Evolutionary conservation across 2,113 vertebrate genomes (phyloP).

Genomic region (Ornithorhynchus anatinus): DNA sequence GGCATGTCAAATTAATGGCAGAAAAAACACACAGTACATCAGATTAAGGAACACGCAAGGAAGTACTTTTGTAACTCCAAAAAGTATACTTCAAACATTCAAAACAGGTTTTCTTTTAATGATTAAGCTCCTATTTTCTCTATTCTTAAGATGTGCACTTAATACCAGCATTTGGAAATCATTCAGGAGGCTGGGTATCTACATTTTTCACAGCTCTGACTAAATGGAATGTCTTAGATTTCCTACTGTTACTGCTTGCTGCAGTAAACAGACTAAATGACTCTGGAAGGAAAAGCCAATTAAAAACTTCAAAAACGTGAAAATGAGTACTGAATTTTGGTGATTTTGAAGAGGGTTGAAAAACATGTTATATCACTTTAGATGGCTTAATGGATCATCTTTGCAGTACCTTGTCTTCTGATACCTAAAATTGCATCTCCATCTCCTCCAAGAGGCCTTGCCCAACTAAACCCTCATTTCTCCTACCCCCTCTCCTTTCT

Average conservation of each 20-base stretch:
- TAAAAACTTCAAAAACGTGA: too few species aligned
- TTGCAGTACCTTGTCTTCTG: too few species aligned
- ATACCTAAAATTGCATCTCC: too few species aligned
- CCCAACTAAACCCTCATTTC: too few species aligned
- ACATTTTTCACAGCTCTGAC: constrained; percentile 33
- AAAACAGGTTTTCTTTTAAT: constrained; percentile 59
- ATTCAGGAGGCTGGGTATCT: constrained; percentile 21
- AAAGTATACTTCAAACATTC: constrained; percentile 44
- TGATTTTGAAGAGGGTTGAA: too few species aligned
- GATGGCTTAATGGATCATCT: too few species aligned
- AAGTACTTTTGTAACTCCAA: constrained; percentile 27
- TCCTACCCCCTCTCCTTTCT: too few species aligned
- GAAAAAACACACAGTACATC: not conserved
- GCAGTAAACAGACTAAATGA: constrained; percentile 5
- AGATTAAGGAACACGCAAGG: constrained; percentile 30
- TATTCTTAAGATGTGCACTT: not conserved
- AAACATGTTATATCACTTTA: too few species aligned
- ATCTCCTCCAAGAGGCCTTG: too few species aligned
- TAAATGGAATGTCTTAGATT: constrained; percentile 31
- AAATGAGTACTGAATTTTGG: too few species aligned
- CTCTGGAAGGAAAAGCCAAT: not conserved
- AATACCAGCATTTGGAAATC: constrained; percentile 37
- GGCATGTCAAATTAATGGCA: constrained; percentile 44
- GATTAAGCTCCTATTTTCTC: constrained; percentile 35
- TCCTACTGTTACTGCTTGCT: constrained; percentile 36